Conservation (phyloP, 2,797 vertebrate species). For the Enteromius unitaeniatus region DNA sequence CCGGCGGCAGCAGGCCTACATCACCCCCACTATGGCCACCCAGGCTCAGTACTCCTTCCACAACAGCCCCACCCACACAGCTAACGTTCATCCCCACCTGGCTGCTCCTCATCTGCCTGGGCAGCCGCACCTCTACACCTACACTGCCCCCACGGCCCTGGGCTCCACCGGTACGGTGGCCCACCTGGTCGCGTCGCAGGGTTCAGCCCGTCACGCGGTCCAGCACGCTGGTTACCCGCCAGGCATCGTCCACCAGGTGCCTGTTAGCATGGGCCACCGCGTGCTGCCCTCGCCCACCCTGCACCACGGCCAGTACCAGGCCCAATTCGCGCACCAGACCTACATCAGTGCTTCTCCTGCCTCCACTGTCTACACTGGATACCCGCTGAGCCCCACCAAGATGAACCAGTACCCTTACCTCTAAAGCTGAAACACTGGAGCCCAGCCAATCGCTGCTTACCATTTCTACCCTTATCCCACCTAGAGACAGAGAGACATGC, state of each 20-base stretch:
- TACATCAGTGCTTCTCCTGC: slow-evolving; percentile 98
- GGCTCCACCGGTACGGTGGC: slow-evolving; percentile 94
- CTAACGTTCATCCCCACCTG: slow-evolving; percentile 90
- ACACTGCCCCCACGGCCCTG: slow-evolving; percentile 89
- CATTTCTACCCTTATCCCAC: slow-evolving; percentile 48
- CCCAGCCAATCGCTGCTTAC: slow-evolving; percentile 71
- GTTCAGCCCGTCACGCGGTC: slow-evolving; percentile 88
- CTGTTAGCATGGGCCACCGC: slow-evolving; percentile 93
- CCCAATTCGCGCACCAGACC: slow-evolving; percentile 97
- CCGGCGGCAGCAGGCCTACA: slow-evolving; percentile 96
- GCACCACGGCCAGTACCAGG: slow-evolving; percentile 95
- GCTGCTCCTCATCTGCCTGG: slow-evolving; percentile 89
- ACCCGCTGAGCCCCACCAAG: slow-evolving; percentile 98
- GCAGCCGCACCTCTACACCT: slow-evolving; percentile 97
- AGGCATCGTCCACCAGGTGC: slow-evolving; percentile 96
- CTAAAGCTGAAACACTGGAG: slow-evolving; percentile 85
- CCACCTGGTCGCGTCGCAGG: slow-evolving; percentile 95
- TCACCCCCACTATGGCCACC: slow-evolving; percentile 93
- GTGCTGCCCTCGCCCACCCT: slow-evolving; percentile 94
- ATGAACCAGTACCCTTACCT: slow-evolving; percentile 99
- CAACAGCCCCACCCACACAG: slow-evolving; percentile 90
- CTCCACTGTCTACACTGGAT: slow-evolving; percentile 99
- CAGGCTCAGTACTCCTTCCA: slow-evolving; percentile 96
- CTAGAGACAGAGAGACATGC: slow-evolving; percentile 50
- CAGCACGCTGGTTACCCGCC: slow-evolving; percentile 93